phyloP scores from a whole-genome alignment of 2,113 vertebrate species.

The Pseudorasbora parva region DNA sequence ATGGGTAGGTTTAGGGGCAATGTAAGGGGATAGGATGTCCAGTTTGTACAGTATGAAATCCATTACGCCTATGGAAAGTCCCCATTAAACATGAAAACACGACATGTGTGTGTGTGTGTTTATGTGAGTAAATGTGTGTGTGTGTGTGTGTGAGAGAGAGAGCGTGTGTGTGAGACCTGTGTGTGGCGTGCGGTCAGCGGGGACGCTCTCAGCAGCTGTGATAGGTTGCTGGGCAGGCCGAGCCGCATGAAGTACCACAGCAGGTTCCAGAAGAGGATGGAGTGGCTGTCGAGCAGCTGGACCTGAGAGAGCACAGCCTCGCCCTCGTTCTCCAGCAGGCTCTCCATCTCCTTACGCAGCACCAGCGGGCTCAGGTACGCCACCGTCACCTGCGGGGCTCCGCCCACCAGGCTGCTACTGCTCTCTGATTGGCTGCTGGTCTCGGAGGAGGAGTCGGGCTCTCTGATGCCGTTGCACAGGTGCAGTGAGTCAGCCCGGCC shows the following conservation, averaged over 20 bases:
- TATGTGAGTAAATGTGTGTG: neutral
- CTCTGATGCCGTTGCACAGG: conserved; percentile 81
- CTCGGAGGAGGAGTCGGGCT: conserved; percentile 73
- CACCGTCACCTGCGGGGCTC: conserved; percentile 75
- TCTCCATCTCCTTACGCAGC: conserved; percentile 91
- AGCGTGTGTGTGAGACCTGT: conserved; percentile 71
- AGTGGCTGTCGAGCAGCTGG: conserved; percentile 86
- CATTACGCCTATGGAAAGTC: too few relatives aligned
- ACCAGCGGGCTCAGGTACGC: conserved; percentile 93
- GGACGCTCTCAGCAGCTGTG: conserved; percentile 81
- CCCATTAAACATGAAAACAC: too few relatives aligned
- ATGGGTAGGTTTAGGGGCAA: too few relatives aligned
- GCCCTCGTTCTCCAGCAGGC: conserved; percentile 91
- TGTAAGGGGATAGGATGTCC: too few relatives aligned
- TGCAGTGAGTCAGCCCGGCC: conserved; percentile 67
- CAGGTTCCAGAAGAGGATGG: conserved; percentile 97
- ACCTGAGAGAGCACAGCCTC: conserved; percentile 83
- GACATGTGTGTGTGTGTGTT: too few relatives aligned
- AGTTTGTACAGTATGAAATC: too few relatives aligned
- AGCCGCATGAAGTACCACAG: conserved; percentile 92
- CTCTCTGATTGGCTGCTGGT: conserved; percentile 74
- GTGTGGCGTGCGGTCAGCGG: conserved; percentile 66
- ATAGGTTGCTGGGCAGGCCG: conserved; percentile 83
- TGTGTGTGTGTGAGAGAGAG: neutral
- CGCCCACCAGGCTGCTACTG: conserved; percentile 66